Conservation (phyloP, 2,888 invertebrate genomes). For the Callyntrura guangdongensis region DNA sequence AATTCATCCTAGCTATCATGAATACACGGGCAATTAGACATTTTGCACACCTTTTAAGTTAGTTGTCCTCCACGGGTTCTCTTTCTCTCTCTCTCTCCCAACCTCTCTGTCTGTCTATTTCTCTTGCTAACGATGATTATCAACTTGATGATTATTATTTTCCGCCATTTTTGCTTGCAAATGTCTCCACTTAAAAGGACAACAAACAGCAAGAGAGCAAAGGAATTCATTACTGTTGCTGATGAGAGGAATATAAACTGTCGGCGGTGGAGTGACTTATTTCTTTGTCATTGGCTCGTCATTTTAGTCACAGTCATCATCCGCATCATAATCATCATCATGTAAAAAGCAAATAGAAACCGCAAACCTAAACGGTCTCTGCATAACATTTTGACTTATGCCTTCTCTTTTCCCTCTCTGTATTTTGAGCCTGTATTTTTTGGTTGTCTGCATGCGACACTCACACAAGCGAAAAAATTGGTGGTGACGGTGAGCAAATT, state of each 20-base stretch:
- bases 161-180: too few species aligned
- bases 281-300: constrained; percentile 36
- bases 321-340: neutral
- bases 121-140: neutral
- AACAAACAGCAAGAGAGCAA: neutral
- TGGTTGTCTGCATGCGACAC: too few species aligned
- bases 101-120: neutral
- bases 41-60: constrained; percentile 47
- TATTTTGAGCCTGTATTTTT: too few species aligned
- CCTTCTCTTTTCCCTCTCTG: too few species aligned
- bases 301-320: neutral
- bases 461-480: neutral
- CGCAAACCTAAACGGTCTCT: constrained; percentile 10
- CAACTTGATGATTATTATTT: too few species aligned
- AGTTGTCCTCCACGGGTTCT: too few species aligned
- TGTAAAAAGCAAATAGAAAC: constrained; percentile 24
- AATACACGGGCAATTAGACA: constrained; percentile 45
- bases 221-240: neutral
- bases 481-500: constrained; percentile 24
- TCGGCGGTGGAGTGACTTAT: too few species aligned
- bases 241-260: too few species aligned
- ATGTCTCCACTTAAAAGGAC: too few species aligned
- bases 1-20: too few species aligned
- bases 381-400: neutral
- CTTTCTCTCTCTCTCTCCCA: too few species aligned